These are phyloP conservation scores for Virgularia gustaviana DNA, from an alignment of 92 coral and sea anemone species.

Conservation along the genomic window DNA sequence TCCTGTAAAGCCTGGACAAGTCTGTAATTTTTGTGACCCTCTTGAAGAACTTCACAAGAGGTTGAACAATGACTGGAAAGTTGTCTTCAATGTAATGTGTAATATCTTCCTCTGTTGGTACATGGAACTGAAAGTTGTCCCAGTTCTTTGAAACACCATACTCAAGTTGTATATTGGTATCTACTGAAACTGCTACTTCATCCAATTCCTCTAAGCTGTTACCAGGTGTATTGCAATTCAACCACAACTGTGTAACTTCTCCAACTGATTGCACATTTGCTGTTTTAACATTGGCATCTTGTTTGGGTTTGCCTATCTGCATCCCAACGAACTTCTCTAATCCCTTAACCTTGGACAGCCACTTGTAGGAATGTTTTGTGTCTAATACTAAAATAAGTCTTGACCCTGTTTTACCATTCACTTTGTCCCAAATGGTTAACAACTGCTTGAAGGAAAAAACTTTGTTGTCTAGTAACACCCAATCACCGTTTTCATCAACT, in stretches of 20 bases:
- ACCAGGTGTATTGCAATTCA: constrained; percentile 63
- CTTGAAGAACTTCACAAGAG: constrained; percentile 80
- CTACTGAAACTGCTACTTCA: constrained; percentile 57
- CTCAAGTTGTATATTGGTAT: constrained; percentile 61
- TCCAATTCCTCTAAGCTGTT: constrained; percentile 55
- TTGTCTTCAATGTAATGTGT: constrained; percentile 84
- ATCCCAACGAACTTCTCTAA: constrained; percentile 70
- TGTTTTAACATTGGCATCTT: constrained; percentile 62
- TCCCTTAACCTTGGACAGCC: constrained; percentile 78
- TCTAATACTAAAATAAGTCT: constrained; percentile 76
- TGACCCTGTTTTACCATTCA: constrained; percentile 68
- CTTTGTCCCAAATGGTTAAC: constrained; percentile 74
- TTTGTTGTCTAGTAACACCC: constrained; percentile 81
- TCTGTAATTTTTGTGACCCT: constrained; percentile 80
- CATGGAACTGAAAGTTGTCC: constrained; percentile 91
- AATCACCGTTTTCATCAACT: constrained; percentile 73
- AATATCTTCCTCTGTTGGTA: constrained; percentile 85
- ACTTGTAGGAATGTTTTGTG: constrained; percentile 81
- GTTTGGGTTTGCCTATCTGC: constrained; percentile 72
- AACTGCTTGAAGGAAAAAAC: constrained; percentile 65
- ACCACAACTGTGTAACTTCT: constrained; percentile 84
- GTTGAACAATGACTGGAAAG: constrained; percentile 86
- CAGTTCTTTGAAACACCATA: constrained; percentile 87
- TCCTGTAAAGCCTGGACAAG: constrained; percentile 72
- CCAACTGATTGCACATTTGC: constrained; percentile 81